phyloP scores from a whole-genome alignment of 2,113 vertebrate species.

The Callaeas wilsoni region DNA sequence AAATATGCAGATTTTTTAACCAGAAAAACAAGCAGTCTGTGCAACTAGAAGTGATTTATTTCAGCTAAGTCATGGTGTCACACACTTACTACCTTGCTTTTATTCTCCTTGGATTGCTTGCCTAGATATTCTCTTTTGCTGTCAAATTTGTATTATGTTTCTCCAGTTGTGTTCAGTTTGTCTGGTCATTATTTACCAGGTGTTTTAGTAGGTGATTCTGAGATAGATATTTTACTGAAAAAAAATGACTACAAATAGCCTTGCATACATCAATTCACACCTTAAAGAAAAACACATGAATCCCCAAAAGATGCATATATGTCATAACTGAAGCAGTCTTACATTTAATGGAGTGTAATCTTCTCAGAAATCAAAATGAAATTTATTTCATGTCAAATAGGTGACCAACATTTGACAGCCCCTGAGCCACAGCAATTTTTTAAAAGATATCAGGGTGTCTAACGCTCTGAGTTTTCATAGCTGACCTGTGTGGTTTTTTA shows the following conservation, averaged over 20 bases:
- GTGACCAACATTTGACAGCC: not conserved
- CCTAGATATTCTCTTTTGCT: not conserved
- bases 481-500: not conserved
- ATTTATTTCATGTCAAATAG: constrained; percentile 22
- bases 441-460: not conserved
- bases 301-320: not conserved
- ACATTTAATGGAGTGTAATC: not conserved
- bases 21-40: not conserved
- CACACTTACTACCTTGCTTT: not conserved
- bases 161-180: not conserved
- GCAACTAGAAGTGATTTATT: not conserved
- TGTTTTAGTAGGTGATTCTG: not conserved
- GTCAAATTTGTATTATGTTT: not conserved
- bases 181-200: not conserved
- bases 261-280: not conserved
- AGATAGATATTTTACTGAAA: not conserved
- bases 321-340: not conserved
- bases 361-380: not conserved
- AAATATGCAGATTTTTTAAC: not conserved
- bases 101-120: not conserved
- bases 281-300: not conserved
- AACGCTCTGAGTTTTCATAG: not conserved
- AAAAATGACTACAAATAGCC: not conserved
- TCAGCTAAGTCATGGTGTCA: not conserved
- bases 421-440: not conserved